Conservation (phyloP, 2,113 vertebrate species). For the Pleuronectes platessa region DNA sequence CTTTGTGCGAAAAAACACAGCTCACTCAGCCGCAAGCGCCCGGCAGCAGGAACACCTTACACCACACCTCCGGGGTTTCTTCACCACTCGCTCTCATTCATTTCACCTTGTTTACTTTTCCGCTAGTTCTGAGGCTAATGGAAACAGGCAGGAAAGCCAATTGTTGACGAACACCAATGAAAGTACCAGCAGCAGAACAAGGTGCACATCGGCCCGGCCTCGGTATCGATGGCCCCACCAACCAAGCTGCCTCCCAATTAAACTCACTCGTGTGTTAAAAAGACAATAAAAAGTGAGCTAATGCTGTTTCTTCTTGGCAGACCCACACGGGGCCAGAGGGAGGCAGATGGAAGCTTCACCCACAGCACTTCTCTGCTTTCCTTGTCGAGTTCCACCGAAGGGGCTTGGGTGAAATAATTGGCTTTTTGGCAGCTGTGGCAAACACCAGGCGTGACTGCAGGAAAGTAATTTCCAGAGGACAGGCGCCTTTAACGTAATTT, state of each 20-base stretch:
- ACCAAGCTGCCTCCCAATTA: conserved; percentile 73
- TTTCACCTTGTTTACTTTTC: conserved; percentile 63
- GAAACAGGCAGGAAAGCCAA: conserved; percentile 69
- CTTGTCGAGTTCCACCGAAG: conserved; percentile 37
- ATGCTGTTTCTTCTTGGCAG: conserved; percentile 30
- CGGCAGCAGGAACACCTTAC: conserved; percentile 32
- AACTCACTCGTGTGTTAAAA: conserved; percentile 69
- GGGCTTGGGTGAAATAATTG: conserved; percentile 42
- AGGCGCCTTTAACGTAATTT: neutral
- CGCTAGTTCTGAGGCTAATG: conserved; percentile 61
- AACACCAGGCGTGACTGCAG: conserved; percentile 7
- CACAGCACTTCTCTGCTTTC: conserved; percentile 17
- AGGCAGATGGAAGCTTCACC: conserved; percentile 55
- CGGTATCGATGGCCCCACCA: conserved; percentile 52
- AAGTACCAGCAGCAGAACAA: conserved; percentile 64
- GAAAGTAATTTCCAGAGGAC: conserved; percentile 26
- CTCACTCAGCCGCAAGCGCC: conserved; percentile 22
- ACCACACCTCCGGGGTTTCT: conserved; percentile 40
- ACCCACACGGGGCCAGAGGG: conserved; percentile 4
- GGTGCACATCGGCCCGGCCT: conserved; percentile 10
- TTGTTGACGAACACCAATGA: conserved; percentile 60
- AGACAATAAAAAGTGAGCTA: conserved; percentile 47
- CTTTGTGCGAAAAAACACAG: conserved; percentile 23
- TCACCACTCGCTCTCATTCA: conserved; percentile 41
- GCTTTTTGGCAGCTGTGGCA: conserved; percentile 49